These are phyloP conservation scores for Scarus forsteni DNA, from an alignment of 2,797 vertebrate species.

Conservation along the genomic window DNA sequence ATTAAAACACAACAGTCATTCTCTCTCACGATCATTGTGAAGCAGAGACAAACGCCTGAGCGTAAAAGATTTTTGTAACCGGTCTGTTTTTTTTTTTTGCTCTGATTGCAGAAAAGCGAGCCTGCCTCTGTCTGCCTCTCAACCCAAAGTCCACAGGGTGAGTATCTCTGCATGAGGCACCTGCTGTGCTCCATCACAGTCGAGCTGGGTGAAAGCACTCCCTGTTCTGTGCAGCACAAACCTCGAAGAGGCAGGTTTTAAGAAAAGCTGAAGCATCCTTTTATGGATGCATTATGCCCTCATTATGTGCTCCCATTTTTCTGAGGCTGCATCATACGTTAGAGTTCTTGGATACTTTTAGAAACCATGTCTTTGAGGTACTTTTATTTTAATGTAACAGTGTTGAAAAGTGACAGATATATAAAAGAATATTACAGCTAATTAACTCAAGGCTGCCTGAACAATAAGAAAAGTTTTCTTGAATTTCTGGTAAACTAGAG, in stretches of 20 bases:
- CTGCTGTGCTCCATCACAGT: constrained; percentile 6
- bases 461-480: no score
- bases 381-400: no score
- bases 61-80: neutral
- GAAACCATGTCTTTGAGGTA: no score
- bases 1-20: neutral
- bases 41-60: neutral
- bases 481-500: no score
- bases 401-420: no score
- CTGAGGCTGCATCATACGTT: neutral
- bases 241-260: neutral
- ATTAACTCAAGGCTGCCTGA: no score
- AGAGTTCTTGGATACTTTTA: no score
- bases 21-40: neutral
- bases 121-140: constrained; percentile 86
- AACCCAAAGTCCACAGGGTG: constrained; percentile 83
- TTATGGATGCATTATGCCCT: neutral
- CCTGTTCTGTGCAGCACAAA: constrained; percentile 1
- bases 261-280: neutral
- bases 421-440: no score
- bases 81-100: constrained; percentile 24
- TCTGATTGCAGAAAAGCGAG: constrained; percentile 83
- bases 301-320: no score
- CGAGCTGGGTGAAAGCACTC: neutral
- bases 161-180: constrained; percentile 43